Base-by-base conservation (phyloP, 2,113 vertebrate genomes). In the Saguinus midas region DNA sequence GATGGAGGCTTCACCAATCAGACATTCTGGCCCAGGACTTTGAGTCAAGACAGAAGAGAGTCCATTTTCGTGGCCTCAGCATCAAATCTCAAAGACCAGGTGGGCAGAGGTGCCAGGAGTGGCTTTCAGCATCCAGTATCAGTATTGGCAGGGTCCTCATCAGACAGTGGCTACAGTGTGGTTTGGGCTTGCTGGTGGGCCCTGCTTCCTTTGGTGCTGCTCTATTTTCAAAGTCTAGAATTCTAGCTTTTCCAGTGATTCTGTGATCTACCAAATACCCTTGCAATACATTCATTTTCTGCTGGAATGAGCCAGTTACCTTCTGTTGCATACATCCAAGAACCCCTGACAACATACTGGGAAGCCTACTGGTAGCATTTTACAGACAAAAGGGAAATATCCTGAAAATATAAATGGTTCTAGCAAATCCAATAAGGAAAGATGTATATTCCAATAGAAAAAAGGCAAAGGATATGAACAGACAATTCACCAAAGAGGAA, bases 401-500 rank as follows among this genome's bases (percentile, higher is more conserved):
- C 20, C 29, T 79, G n/a, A 61, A 66, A 73, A 43, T 48, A 37
- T 48, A 95, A 81, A 83, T 52, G 14, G 7, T 61, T 75, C n/a
- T 90, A 70, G 58, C 66, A 94, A 90, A 94, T 68, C 94, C 81
- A 88, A 11, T 57, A 95, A 84, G 66, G 58, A 87, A 87, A 90
- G 37, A 91, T 45, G 14, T 48, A 25, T 82, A 87, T 61, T 82
- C 64, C 76, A 86, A 57, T 21, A 91, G 85, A 92, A 61, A 93
- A 92, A 1, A 84, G 43, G 45, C 48, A 72, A 76, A 95, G 37
- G 27, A 45, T 20, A 72, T 7, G n/a, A 70, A 76, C 3, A 82
- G 40, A 72, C 40, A 70, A 50, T 75, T 76, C 52, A 52, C 58
- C 81, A 58, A 86, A 58, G 37, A 91, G 57, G 82, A 83, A 85